These are phyloP conservation scores for Parambassis ranga DNA, from an alignment of 2,797 vertebrate genomes.

Conservation along the genomic window DNA sequence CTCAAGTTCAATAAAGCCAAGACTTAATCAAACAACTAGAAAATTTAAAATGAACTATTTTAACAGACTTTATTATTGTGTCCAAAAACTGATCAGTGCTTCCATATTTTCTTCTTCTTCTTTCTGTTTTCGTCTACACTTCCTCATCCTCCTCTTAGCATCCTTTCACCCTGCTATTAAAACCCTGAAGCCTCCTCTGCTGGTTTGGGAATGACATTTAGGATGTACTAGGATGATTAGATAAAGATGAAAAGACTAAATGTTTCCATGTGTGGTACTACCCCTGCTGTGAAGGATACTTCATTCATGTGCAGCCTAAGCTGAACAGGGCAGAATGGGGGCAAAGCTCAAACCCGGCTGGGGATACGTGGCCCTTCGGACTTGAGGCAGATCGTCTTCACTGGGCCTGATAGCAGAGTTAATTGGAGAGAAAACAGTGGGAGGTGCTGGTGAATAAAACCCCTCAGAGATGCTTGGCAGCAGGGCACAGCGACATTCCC, in stretches of 20 bases:
- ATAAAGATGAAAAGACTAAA: constrained; percentile 65
- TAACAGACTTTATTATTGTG: background rate
- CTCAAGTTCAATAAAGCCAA: background rate
- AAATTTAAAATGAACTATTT: too few relatives aligned
- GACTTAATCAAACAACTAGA: too few relatives aligned
- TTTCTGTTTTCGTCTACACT: too few relatives aligned
- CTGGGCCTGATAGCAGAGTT: constrained; percentile 41
- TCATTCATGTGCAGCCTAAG: background rate
- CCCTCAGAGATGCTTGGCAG: constrained; percentile 57
- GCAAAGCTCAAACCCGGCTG: constrained; percentile 36
- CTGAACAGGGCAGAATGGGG: background rate
- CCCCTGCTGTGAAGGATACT: constrained; percentile 43
- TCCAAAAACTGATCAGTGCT: background rate
- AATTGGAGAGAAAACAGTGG: constrained; percentile 71
- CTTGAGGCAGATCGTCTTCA: constrained; percentile 33
- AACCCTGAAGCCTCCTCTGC: background rate
- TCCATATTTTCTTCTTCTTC: background rate
- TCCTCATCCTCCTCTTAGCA: background rate
- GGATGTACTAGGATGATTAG: constrained; percentile 58
- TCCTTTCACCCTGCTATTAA: constrained; percentile 11
- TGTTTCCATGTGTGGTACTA: constrained; percentile 29
- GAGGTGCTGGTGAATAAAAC: constrained; percentile 60
- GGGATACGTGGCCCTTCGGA: background rate
- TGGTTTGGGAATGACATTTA: constrained; percentile 20
- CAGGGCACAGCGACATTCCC: constrained; percentile 43